Base-by-base conservation (phyloP, 2,888 invertebrate genomes). In the Cryptocheilus praepositus region DNA sequence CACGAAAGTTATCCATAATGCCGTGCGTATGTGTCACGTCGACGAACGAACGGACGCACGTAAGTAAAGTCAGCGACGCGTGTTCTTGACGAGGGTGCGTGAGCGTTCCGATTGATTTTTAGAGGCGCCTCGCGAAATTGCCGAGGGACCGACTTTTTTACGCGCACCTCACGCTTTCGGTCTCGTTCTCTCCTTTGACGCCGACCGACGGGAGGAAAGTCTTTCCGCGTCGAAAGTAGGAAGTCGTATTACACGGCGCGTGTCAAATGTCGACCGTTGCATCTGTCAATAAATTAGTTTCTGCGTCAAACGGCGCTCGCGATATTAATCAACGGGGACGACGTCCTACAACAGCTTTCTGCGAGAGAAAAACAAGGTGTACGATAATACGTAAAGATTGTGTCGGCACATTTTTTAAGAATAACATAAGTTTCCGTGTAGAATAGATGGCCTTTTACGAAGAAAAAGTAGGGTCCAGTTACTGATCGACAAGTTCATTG, bases 51-150 rank as follows among this genome's bases (percentile, higher is more conserved):
- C 55, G 52, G 51, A 62, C 52, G 52, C 11, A 51, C 66, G 66
- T 19, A 16, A 54, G 55, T 61, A 61, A 61, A 45, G 61, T 16
- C 45, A 22, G 3, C n/a, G 15, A 15, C 7, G 53, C 45, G 36
- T 36, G 36, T 36, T 36, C 36, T 36, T 36, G 36, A 36, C 36
- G 36, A 52, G 43, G 49, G 19, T 49, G 51, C 16, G 36, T 45
- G 51, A 16, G 49, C 55, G 19, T 44, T 28, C 16, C 25, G 66
- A 66, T 65, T 67, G 73, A 73, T 68, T 76, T 67, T 46, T 36
- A 46, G 43, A 59, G 58, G 22, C 15, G 62, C 70, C 44, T 69
- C 61, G 60, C 16, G 64, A 54, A 58, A 65, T n/a, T 15, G 49
- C 21, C 16, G 57, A 18, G 56, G 8, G 46, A 36, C 28, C 25